phyloP scores from a whole-genome alignment of 1,140 invertebrate genomes.

The Achroia grisella region DNA sequence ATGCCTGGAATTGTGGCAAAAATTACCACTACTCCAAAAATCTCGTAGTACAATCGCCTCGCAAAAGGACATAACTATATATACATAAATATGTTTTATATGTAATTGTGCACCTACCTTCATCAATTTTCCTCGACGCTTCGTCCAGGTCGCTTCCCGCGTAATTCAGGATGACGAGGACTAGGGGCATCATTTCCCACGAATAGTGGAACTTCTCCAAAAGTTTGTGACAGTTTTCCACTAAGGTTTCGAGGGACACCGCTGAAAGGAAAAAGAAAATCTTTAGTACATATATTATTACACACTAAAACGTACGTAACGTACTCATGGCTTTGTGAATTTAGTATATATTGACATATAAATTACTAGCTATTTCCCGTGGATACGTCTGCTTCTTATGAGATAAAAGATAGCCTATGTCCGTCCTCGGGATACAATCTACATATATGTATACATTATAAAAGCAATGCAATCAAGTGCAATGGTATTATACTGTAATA shows the following conservation, averaged over 20 bases:
- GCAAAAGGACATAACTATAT: not conserved
- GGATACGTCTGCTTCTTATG: too few species aligned
- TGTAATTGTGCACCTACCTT: conserved; percentile 74
- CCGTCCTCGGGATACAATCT: too few species aligned
- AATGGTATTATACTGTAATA: too few species aligned
- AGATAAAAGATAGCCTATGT: too few species aligned
- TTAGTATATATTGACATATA: too few species aligned
- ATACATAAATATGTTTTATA: not conserved
- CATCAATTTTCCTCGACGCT: conserved; percentile 79
- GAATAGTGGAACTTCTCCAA: conserved; percentile 82
- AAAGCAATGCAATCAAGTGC: too few species aligned
- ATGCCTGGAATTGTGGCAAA: too few species aligned
- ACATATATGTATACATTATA: too few species aligned
- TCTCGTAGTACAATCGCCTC: conserved; percentile 3
- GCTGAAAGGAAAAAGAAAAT: conserved; percentile 35
- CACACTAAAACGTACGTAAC: too few species aligned
- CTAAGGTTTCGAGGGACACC: conserved; percentile 75
- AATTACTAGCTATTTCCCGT: too few species aligned
- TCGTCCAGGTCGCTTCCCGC: conserved; percentile 80
- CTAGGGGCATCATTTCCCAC: conserved; percentile 82
- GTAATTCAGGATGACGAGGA: conserved; percentile 82
- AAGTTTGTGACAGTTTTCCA: conserved; percentile 81
- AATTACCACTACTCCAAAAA: too few species aligned
- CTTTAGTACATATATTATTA: conserved; percentile 1
- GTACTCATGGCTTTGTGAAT: too few species aligned